Conservation (phyloP, 2,113 vertebrate species). For the Etheostoma cragini region DNA sequence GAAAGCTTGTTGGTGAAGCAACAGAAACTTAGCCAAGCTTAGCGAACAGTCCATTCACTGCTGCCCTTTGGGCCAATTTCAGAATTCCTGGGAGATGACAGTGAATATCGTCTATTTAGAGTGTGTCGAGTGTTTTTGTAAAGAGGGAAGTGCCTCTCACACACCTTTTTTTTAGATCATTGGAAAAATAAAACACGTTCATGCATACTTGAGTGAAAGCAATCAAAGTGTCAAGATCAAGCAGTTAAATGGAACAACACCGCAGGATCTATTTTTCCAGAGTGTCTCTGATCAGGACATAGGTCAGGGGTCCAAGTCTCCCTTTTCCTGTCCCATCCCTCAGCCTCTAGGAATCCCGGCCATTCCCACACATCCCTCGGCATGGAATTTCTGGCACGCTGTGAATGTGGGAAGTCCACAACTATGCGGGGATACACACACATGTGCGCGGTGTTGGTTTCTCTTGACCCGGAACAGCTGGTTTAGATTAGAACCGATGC, state of each 20-base stretch:
- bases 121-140: not conserved
- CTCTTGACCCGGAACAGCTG: conserved; percentile 70
- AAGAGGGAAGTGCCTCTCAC: not conserved
- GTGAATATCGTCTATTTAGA: not conserved
- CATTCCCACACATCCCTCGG: conserved; percentile 70
- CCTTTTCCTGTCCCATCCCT: conserved; percentile 62
- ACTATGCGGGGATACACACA: conserved; percentile 50
- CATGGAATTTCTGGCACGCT: conserved; percentile 65
- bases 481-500: conserved; percentile 23
- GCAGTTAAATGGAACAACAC: conserved; percentile 1
- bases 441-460: conserved; percentile 64
- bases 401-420: conserved; percentile 71
- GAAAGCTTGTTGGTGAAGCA: no score
- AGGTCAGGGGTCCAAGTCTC: conserved; percentile 45
- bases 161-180: not conserved
- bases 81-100: not conserved
- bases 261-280: not conserved
- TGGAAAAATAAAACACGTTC: conserved; percentile 8
- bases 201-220: conserved; percentile 13
- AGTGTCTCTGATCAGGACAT: conserved; percentile 24
- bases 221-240: conserved; percentile 28
- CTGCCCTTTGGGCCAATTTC: not conserved
- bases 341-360: conserved; percentile 67
- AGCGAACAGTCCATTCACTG: not conserved
- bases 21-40: not conserved